Evolutionary conservation across 2,888 invertebrate genomes (phyloP), one percentile per base, ranked within the genome.

Genomic region (Amphiduros pacificus): DNA sequence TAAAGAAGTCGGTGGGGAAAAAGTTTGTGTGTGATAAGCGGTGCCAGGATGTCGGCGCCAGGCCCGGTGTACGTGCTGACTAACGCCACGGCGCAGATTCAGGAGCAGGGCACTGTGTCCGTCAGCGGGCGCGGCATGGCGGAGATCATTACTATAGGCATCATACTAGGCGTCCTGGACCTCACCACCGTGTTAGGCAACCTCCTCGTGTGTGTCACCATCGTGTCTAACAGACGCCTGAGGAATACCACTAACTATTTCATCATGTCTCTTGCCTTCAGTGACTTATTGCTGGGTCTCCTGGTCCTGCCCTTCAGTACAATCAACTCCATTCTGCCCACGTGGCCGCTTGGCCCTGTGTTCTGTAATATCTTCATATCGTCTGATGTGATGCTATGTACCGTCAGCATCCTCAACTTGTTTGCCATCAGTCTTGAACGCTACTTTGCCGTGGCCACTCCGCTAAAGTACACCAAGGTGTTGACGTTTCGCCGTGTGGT

Each of bases 391-490:
- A 55, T 50, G 54, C 41, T 62, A 26, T 62, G 58, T 29, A 59
- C 59, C 3, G 50, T 62, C 31, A 57, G 57, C 32, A 59, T 62
- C 17, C 49, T 62, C 22, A 59, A 54, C 53, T 41, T 62, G 20
- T 62, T 62, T n/a, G 61, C 61, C 29, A 61, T 61, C 20, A 57
- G 56, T 24, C 51, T 61, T 1, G 61, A 61, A 17, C 49, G 61
- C 24, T 54, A 61, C 51, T 51, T 61, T 26, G 61, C 61, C 28
- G 61, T 61, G 14, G 44, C 36, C 20, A 29, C 27, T 32, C 61
- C 61, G 4, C 27, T 57, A 32, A 27, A 28, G 11, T 61, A 61
- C 36, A 31, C 27, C n/a, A 27, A 36, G 14, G n/a, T 36, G 22
- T n/a, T 57, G 14, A 61, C 49, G 26, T 31, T 32, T 22, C 50